phyloP scores from a whole-genome alignment of 2,113 vertebrate genomes.

The Equus przewalskii region DNA sequence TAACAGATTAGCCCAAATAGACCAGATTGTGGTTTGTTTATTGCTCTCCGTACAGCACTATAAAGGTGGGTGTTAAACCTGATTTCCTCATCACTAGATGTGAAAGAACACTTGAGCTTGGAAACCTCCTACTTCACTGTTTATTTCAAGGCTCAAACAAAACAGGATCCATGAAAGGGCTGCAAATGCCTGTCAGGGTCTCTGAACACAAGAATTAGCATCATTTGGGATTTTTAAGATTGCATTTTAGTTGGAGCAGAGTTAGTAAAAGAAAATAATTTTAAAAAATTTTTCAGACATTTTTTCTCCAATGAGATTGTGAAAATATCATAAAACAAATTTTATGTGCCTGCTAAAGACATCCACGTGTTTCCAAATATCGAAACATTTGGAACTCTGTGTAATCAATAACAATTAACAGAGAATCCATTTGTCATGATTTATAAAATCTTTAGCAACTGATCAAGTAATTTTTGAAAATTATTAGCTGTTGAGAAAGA shows the following conservation, averaged over 20 bases:
- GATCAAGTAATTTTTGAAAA: neutral
- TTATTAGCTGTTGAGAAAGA: neutral
- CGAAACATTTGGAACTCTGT: neutral
- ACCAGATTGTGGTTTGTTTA: neutral
- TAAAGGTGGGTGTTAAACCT: neutral
- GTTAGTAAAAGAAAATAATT: neutral
- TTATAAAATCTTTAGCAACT: neutral
- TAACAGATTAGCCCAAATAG: neutral
- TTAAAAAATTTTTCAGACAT: neutral
- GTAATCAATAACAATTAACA: neutral
- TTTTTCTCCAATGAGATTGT: neutral
- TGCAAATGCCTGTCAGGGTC: neutral
- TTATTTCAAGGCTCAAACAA: neutral
- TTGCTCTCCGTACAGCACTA: neutral
- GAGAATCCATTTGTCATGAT: neutral
- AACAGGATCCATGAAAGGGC: neutral
- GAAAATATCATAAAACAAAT: neutral
- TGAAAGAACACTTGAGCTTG: neutral
- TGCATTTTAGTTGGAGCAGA: neutral
- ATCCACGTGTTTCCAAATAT: neutral
- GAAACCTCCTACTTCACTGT: neutral
- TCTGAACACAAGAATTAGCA: neutral
- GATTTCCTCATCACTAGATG: fast-evolving
- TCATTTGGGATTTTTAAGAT: neutral
- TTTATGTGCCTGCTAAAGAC: neutral